Evolutionary conservation across 2,113 vertebrate genomes (phyloP).

Genomic region (Ctenomys sociabilis): DNA sequence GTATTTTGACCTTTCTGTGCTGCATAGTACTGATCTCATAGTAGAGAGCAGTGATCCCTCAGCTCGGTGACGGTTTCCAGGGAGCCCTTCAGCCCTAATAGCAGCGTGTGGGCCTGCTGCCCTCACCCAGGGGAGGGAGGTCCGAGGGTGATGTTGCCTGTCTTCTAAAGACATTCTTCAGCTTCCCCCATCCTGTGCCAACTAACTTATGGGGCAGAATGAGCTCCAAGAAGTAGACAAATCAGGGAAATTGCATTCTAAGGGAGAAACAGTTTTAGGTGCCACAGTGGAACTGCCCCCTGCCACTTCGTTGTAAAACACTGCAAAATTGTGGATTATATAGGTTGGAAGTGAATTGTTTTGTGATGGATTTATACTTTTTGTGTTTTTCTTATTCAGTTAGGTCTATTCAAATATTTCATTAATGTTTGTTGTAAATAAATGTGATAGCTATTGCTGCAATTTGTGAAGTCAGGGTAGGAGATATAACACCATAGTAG

Average conservation of each 20-base stretch:
- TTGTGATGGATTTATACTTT: conserved; percentile 22
- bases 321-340: not conserved
- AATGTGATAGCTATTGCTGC: not conserved
- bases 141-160: not conserved
- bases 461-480: not conserved
- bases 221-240: not conserved
- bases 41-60: not conserved
- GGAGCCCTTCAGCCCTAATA: not conserved
- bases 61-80: not conserved
- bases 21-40: not conserved
- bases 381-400: not conserved
- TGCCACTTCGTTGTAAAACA: not conserved
- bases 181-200: not conserved
- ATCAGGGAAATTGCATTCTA: not conserved
- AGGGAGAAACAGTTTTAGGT: not conserved
- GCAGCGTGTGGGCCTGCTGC: not conserved
- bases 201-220: not conserved
- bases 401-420: not conserved
- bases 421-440: not conserved
- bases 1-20: conserved; percentile 11
- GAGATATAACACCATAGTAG: not conserved
- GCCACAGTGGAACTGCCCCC: not conserved
- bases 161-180: not conserved
- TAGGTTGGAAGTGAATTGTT: conserved; percentile 39
- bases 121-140: too few relatives aligned